Evolutionary conservation across 2,113 vertebrate species (phyloP), one percentile per base, ranked within the genome.

Genomic region (Shinisaurus crocodilurus): DNA sequence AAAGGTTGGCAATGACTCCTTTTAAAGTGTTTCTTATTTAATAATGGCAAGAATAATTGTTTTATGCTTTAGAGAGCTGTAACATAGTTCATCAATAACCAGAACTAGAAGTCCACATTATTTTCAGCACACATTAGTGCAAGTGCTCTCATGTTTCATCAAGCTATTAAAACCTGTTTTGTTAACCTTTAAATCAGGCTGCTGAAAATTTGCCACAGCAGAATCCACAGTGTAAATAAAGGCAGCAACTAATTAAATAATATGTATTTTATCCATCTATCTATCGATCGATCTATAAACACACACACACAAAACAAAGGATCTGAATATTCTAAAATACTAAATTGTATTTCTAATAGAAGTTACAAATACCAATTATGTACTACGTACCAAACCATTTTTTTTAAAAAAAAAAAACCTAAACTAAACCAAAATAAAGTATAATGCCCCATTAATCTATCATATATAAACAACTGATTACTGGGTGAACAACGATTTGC

Each of bases 401-500:
- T 50, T 37, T 95, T 95, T 94, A 95, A 94, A 93, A 90, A 92
- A n/a, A n/a, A n/a, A n/a, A n/a, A n/a, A n/a, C n/a, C n/a, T n/a
- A n/a, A n/a, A 83, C 94, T 91, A 65, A 93, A 93, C 54, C 94
- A 95, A 94, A 79, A 92, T 88, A 81, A 32, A 63, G 37, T 45
- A 82, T 37, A 89, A 82, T 32, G 57, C 45, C 60, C 63, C 34
- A 54, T 69, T 69, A 93, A 93, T 91, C 93, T 93, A 96, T 90
- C 83, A 95, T 96, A 96, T 94, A 95, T 95, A 97, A 95, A 89
- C 84, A 95, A 93, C 91, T 96, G 93, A 32, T 90, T 96, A 90
- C 96, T 90, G 74, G 82, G 86, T 92, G 94, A 96, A 96, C 72
- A 85, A 87, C 91, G 91, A 91, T 75, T 92, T 95, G 91, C 20